Conservation (phyloP, 2,888 invertebrate species). For the Miltochrista miniata region DNA sequence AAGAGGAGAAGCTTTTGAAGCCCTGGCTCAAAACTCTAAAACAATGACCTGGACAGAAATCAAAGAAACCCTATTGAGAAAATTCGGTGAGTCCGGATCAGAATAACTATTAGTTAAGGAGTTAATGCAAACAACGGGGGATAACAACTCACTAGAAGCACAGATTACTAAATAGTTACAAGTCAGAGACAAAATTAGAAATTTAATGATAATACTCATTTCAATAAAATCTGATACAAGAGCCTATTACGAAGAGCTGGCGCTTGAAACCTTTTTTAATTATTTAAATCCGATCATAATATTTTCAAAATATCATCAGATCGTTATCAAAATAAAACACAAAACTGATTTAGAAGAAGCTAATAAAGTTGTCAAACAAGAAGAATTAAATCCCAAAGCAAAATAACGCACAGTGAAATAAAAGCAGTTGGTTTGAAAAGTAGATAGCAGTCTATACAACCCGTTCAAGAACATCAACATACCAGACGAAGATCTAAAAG, state of each 20-base stretch:
- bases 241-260: slow-evolving; percentile 27
- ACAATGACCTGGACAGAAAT: slow-evolving; percentile 15
- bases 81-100: slow-evolving; percentile 26
- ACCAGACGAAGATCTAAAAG: too few species aligned
- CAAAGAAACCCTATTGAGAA: slow-evolving; percentile 15
- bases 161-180: too few species aligned
- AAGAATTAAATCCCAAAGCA: slow-evolving; percentile 19
- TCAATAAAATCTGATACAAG: slow-evolving; percentile 9
- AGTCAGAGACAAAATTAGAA: slow-evolving; percentile 22
- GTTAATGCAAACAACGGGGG: slow-evolving; percentile 12
- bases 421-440: too few species aligned
- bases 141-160: slow-evolving; percentile 5
- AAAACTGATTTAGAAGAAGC: slow-evolving; percentile 25
- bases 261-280: slow-evolving; percentile 23
- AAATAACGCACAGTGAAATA: neutral
- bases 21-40: neutral
- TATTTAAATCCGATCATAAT: slow-evolving; percentile 28
- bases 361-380: slow-evolving; percentile 28
- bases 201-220: neutral
- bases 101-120: slow-evolving; percentile 26
- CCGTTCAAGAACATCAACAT: too few species aligned
- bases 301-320: too few species aligned
- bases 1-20: slow-evolving; percentile 16
- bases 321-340: slow-evolving; percentile 19
- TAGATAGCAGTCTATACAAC: too few species aligned